Evolutionary conservation across 2,113 vertebrate species (phyloP).

Genomic region (Calidris pugnax): DNA sequence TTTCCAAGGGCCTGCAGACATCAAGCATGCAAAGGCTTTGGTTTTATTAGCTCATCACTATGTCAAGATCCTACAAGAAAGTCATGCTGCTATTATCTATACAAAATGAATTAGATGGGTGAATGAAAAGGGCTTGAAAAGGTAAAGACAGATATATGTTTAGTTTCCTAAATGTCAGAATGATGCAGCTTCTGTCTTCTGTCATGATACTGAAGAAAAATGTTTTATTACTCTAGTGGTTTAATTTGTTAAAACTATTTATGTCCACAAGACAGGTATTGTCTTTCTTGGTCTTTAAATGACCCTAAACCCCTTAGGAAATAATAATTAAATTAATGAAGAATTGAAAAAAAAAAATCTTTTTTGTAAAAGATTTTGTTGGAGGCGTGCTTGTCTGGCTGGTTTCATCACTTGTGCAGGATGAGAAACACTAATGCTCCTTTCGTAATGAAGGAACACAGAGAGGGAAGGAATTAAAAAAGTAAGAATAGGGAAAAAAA

Average conservation of each 20-base stretch:
- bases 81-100: background rate
- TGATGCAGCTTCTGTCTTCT: constrained; percentile 32
- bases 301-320: constrained; percentile 1
- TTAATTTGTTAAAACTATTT: constrained; percentile 33
- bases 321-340: background rate
- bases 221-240: background rate
- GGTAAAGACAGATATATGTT: background rate
- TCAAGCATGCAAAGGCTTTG: background rate
- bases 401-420: background rate
- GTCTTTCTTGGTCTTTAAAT: background rate
- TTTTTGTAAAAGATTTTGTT: background rate
- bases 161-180: constrained; percentile 38
- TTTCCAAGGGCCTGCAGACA: background rate
- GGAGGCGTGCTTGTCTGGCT: background rate
- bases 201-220: constrained; percentile 34
- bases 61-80: background rate
- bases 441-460: background rate
- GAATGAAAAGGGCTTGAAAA: constrained; percentile 52
- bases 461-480: background rate
- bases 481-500: background rate
- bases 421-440: background rate
- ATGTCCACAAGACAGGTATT: background rate
- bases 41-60: background rate
- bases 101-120: constrained; percentile 10
- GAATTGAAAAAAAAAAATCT: background rate